Evolutionary conservation across 2,113 vertebrate species (phyloP).

Genomic region (Indicator indicator): DNA sequence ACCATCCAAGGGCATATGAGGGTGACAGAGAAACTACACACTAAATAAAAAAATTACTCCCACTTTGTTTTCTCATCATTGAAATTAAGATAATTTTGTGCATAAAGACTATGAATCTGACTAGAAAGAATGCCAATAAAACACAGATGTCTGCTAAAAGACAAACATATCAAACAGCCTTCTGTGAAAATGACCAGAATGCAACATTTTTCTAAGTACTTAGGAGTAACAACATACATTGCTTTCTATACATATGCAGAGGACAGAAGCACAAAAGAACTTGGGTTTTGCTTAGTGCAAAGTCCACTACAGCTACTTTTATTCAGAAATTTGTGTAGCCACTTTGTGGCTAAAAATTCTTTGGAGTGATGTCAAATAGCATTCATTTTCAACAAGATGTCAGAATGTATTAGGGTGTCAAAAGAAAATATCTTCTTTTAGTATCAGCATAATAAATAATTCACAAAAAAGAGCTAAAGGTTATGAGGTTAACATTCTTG

Average conservation of each 20-base stretch:
- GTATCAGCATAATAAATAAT: background rate
- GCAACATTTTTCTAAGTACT: background rate
- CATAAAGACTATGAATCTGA: background rate
- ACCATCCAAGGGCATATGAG: background rate
- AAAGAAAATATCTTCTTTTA: background rate
- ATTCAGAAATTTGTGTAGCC: background rate
- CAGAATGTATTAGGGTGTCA: background rate
- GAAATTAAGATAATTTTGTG: background rate
- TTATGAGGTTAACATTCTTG: background rate
- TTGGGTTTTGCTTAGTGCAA: background rate
- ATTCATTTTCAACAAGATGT: background rate
- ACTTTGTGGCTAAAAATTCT: background rate
- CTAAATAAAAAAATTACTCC: background rate
- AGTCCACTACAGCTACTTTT: background rate
- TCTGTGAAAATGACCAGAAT: background rate
- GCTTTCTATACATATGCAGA: background rate
- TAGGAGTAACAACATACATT: background rate
- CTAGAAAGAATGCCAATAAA: background rate
- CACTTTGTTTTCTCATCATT: background rate
- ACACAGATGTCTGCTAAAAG: background rate
- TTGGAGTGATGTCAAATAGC: background rate
- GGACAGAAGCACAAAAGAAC: background rate
- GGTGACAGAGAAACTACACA: background rate
- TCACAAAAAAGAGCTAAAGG: background rate
- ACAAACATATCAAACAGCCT: background rate